phyloP scores from a whole-genome alignment of 1,140 invertebrate genomes.

The Drosophila funebris region DNA sequence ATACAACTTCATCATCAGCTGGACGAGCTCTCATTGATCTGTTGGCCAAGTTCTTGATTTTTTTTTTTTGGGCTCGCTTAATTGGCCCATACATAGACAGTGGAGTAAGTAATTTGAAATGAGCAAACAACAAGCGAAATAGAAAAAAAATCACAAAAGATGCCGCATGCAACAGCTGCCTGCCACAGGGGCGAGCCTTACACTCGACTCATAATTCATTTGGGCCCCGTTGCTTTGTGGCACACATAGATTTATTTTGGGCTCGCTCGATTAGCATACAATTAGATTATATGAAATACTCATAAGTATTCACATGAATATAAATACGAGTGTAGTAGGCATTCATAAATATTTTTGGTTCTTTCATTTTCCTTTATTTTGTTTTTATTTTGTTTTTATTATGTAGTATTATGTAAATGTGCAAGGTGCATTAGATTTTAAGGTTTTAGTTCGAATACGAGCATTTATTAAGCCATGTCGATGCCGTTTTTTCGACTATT shows the following conservation, averaged over 20 bases:
- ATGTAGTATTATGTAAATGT: conserved; percentile 64
- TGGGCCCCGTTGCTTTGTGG: too few species aligned
- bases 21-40: conserved; percentile 60
- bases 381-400: conserved; percentile 6
- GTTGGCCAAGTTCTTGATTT: conserved; percentile 51
- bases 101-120: conserved; percentile 67
- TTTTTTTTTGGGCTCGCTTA: conserved; percentile 56
- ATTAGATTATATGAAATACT: conserved; percentile 52
- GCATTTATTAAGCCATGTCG: conserved; percentile 18
- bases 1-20: conserved; percentile 54
- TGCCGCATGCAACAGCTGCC: conserved; percentile 43
- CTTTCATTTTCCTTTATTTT: neutral
- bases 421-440: conserved; percentile 20
- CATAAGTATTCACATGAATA: conserved; percentile 28
- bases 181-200: neutral
- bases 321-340: too few species aligned
- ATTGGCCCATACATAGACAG: conserved; percentile 55
- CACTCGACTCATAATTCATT: conserved; percentile 60
- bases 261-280: conserved; percentile 69
- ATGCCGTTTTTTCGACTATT: neutral
- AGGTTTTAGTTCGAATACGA: neutral
- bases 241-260: conserved; percentile 62
- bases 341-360: conserved; percentile 39
- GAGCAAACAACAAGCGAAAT: conserved; percentile 28
- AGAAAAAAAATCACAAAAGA: conserved; percentile 58